Evolutionary conservation across 1,140 invertebrate species (phyloP), one percentile per base, ranked within the genome.

Genomic region (Cepaea nemoralis): DNA sequence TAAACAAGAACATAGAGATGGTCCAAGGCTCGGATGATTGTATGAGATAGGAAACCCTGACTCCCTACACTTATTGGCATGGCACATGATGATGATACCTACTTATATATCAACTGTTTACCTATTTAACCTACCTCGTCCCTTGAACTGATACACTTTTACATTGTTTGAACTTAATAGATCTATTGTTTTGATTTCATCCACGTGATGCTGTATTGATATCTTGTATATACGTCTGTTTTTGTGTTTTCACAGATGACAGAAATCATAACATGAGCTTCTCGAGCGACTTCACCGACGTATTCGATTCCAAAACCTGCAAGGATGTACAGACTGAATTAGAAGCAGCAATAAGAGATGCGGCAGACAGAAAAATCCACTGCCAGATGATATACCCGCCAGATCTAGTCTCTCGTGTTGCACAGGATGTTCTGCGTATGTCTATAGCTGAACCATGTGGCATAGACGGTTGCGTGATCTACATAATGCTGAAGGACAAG

Each of bases 381-480:
- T 80, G 78, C 42, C 66, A 67, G 40, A 55, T 80, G 45, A 55
- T 80, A 27, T 73, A 71, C 35, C 78, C 78, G 2, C 27, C 67
- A 55, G 48, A 71, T 27, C 42, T 80, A 6, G 6, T 73, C n/a
- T 70, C 69, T 39, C 67, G 48, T 24, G 40, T 80, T 16, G 37
- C 78, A 24, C 42, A 73, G 19, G 78, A 80, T n/a, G 27, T 80
- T 50, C 27, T 80, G 5, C 27, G 42, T 8, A 80, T 80, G 78
- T 80, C 78, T 24, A 22, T 55, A 0, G 40, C 78, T n/a, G 78
- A 80, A 48, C 78, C 78, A 0, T 80, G 78, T 67, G 78, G 78
- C 0, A 45, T 80, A 12, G 40, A 24, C 1, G 78, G 78, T 24
- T 73, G 78, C 39, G 69, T 33, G 0, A 71, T 80, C 10, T 42